phyloP scores from a whole-genome alignment of 2,797 vertebrate species.

The Hylomyscus alleni region DNA sequence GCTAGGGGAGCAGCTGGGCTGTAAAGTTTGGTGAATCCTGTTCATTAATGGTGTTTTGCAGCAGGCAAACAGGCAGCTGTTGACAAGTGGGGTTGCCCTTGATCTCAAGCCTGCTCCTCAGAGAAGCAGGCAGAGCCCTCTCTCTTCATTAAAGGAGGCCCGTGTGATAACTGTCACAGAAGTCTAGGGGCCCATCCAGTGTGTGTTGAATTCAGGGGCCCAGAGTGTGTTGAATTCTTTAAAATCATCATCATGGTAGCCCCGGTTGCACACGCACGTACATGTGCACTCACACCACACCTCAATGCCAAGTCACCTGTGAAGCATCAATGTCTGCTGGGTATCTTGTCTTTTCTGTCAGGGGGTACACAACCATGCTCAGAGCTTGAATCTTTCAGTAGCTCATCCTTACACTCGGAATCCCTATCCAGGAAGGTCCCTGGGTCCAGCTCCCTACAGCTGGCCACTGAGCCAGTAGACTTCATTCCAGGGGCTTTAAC shows the following conservation, averaged over 20 bases:
- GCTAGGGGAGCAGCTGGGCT: constrained; percentile 90
- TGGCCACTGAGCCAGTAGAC: constrained; percentile 80
- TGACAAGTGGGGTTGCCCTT: constrained; percentile 87
- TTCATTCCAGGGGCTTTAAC: constrained; percentile 89
- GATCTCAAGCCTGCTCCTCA: constrained; percentile 89
- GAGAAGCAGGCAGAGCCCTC: constrained; percentile 86
- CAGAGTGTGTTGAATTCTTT: constrained; percentile 94
- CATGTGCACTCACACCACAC: constrained; percentile 86
- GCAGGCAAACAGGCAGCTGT: constrained; percentile 91
- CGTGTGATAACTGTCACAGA: constrained; percentile 94
- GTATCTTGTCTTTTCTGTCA: constrained; percentile 93
- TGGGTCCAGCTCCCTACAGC: constrained; percentile 84
- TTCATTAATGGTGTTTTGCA: constrained; percentile 96
- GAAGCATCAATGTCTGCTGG: constrained; percentile 93
- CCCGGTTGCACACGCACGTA: constrained; percentile 86
- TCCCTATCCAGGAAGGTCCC: constrained; percentile 85
- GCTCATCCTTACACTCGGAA: constrained; percentile 91
- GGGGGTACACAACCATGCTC: constrained; percentile 84
- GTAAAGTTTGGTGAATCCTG: constrained; percentile 93
- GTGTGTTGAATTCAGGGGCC: constrained; percentile 93
- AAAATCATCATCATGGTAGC: constrained; percentile 91
- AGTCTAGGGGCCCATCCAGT: constrained; percentile 92
- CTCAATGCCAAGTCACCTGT: constrained; percentile 98
- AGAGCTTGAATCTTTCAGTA: constrained; percentile 90
- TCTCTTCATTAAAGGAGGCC: constrained; percentile 92